Conservation (phyloP, 2,888 invertebrate species). For the Lycophotia porphyrea region DNA sequence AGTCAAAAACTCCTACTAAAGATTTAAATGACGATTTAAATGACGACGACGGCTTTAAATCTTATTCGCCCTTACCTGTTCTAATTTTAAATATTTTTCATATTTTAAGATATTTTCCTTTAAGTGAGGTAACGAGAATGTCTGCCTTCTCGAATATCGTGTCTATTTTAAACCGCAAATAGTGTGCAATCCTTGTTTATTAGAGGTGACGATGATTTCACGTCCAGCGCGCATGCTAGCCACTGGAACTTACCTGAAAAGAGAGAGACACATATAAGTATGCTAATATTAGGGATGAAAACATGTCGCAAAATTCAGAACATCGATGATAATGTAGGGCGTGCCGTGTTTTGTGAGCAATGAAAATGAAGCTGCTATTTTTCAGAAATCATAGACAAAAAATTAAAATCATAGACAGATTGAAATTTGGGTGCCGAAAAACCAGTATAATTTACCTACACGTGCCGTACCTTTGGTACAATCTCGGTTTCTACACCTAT, state of each 20-base stretch:
- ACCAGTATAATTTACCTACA: not conserved
- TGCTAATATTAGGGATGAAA: not conserved
- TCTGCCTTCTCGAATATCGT: constrained; percentile 18
- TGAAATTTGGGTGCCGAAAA: not conserved
- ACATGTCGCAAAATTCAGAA: not conserved
- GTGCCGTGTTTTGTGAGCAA: not conserved
- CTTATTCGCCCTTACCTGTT: constrained; percentile 3
- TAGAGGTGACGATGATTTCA: constrained; percentile 44
- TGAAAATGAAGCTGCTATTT: not conserved
- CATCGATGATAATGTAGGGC: not conserved
- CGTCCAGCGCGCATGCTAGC: constrained; percentile 66
- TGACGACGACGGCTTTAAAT: not conserved
- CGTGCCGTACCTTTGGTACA: constrained; percentile 5
- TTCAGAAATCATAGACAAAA: not conserved
- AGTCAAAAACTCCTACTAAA: not conserved
- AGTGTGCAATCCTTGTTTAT: constrained; percentile 53
- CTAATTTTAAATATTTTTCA: not conserved
- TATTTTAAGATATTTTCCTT: not conserved
- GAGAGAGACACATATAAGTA: constrained; percentile 53
- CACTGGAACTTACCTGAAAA: constrained; percentile 79
- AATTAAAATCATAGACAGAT: too few species aligned
- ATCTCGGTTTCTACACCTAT: not conserved
- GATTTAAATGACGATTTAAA: not conserved
- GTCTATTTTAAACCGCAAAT: constrained; percentile 40
- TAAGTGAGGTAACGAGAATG: constrained; percentile 33